Conservation (phyloP, 2,113 vertebrate genomes). For the Lepisosteus osseus region DNA sequence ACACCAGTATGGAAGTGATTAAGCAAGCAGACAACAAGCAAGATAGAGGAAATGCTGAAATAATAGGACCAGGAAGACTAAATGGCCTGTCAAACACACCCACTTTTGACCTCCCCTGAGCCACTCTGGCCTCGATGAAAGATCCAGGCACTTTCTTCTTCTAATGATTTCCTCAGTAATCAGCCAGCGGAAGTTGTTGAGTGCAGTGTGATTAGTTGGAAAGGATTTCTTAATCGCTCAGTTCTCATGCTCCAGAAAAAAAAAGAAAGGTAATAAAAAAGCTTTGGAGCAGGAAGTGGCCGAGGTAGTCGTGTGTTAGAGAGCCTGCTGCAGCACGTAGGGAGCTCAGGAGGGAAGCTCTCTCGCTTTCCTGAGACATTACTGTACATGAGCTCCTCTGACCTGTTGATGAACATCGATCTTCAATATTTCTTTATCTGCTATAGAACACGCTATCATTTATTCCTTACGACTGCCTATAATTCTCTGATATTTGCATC, state of each 20-base stretch:
- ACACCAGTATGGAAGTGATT: slow-evolving; percentile 77
- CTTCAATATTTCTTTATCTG: no score
- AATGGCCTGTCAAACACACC: slow-evolving; percentile 77
- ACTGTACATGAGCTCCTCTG: no score
- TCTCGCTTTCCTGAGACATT: no score
- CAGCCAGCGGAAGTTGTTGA: slow-evolving; percentile 79
- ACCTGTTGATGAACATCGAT: no score
- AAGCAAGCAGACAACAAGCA: slow-evolving; percentile 54
- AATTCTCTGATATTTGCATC: no score
- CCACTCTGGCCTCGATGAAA: slow-evolving; percentile 75
- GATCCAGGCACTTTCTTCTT: slow-evolving; percentile 81
- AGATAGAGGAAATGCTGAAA: slow-evolving; percentile 75
- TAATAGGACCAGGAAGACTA: slow-evolving; percentile 76
- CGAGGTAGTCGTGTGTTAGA: slow-evolving; percentile 32
- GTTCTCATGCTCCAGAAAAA: slow-evolving; percentile 68
- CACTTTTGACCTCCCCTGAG: slow-evolving; percentile 76
- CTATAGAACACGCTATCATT: no score
- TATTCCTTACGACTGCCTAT: no score
- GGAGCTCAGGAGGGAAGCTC: not conserved
- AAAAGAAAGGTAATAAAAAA: slow-evolving; percentile 65
- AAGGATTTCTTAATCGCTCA: slow-evolving; percentile 75
- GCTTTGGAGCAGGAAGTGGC: slow-evolving; percentile 45
- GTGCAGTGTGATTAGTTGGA: slow-evolving; percentile 69
- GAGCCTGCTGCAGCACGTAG: slow-evolving; percentile 2
- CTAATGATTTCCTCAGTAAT: slow-evolving; percentile 89